Evolutionary conservation across 2,888 invertebrate species (phyloP), one percentile per base, ranked within the genome.

Genomic region (Eristalinus aeneus): DNA sequence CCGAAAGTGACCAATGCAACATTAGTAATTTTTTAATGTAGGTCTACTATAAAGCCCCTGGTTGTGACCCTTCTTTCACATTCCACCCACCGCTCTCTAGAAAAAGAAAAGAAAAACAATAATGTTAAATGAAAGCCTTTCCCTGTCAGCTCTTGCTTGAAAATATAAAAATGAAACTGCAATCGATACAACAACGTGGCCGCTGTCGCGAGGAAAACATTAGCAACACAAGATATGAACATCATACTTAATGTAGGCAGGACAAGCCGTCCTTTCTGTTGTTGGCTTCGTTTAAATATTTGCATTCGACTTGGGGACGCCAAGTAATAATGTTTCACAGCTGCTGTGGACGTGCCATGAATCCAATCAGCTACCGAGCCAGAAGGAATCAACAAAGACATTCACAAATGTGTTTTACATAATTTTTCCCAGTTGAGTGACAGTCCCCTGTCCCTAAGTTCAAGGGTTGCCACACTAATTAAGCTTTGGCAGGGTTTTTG

Each of bases 331-430:
- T 72, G 60, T 31, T 60, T 9, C 31, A 12, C 71, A 75, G 75
- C 69, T 64, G 69, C n/a, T 39, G 36, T n/a, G 56, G 68, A 81
- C 80, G 80, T 69, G 75, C 64, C 64, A 27, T 75, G 81, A 75
- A 81, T 81, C 34, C 36, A 76, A 12, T 31, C 16, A 4, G 11
- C 53, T 36, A 1, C 20, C 60, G 8, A 16, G 16, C 46, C 46
- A 36, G 56, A 56, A 23, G 54, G n/a, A 34, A 65, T 56, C 68
- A 68, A 74, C 11, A 64, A 46, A 69, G 20, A 20, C 20, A 31
- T 60, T 58, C 23, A n/a, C 64, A 63, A 63, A 27, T 16, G 46
- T 46, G 20, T 56, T 76, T 67, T 60, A 60, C 53, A 76, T 69
- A 69, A 67, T 67, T 81, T 81, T 64, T 5, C 54, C 56, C 67